Evolutionary conservation across 2,888 invertebrate species (phyloP).

Genomic region (Chrysomela aeneicollis): DNA sequence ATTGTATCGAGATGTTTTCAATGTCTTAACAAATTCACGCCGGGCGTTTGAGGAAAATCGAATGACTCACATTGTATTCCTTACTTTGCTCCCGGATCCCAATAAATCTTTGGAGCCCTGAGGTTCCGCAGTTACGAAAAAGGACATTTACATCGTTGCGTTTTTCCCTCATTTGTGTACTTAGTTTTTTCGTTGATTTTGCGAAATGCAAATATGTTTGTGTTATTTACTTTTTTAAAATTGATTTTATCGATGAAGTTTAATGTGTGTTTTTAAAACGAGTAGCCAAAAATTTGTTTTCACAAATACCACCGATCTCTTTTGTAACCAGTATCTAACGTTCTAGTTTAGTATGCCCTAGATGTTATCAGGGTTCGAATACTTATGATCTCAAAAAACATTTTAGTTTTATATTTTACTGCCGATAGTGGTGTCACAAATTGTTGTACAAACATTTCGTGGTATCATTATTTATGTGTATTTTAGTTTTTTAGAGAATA

Average conservation of each 20-base stretch:
- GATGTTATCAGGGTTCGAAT: conserved; percentile 23
- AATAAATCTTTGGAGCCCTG: no score
- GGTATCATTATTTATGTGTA: conserved; percentile 27
- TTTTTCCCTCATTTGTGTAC: conserved; percentile 4
- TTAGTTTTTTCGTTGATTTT: conserved; percentile 23
- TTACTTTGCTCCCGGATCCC: no score
- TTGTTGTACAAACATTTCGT: conserved; percentile 19
- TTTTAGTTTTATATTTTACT: background rate
- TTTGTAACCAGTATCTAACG: conserved; percentile 27
- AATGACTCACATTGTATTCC: no score
- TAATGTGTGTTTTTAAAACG: conserved; percentile 21
- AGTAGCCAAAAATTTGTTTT: conserved; percentile 33
- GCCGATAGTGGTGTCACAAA: conserved; percentile 16
- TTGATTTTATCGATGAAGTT: conserved; percentile 45
- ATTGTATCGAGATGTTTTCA: no score
- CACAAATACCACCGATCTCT: conserved; percentile 25
- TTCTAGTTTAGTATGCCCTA: conserved; percentile 19
- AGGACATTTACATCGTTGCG: no score
- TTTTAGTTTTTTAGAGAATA: conserved; percentile 19
- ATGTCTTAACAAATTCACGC: no score
- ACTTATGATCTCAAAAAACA: conserved; percentile 22
- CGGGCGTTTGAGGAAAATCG: no score
- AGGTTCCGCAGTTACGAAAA: no score
- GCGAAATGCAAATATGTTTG: conserved; percentile 21
- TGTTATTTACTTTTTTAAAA: conserved; percentile 40